These are phyloP conservation scores for Hartigia nigra DNA, from an alignment of 2,888 invertebrate genomes.

Conservation along the genomic window DNA sequence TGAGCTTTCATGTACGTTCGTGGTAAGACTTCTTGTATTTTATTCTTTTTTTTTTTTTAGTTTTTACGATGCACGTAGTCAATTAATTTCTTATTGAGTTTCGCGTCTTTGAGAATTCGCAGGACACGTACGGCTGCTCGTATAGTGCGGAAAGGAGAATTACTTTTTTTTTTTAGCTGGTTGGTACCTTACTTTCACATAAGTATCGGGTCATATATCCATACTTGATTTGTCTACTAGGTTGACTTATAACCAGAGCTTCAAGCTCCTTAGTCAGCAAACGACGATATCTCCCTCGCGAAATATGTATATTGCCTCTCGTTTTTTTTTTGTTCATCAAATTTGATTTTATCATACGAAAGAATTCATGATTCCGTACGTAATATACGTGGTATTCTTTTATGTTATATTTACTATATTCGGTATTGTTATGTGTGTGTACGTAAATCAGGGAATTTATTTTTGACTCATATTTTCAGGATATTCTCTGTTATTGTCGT, in stretches of 20 bases:
- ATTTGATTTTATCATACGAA: not conserved
- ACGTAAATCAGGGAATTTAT: not conserved
- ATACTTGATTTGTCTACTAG: not conserved
- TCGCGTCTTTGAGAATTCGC: not conserved
- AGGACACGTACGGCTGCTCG: not conserved
- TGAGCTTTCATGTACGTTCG: not conserved
- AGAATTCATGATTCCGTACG: not conserved
- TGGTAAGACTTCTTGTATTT: not conserved
- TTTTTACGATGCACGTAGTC: not conserved
- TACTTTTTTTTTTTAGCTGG: not conserved
- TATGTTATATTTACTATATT: not conserved
- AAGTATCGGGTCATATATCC: not conserved
- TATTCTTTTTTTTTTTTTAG: not conserved
- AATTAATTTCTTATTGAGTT: conserved; percentile 12
- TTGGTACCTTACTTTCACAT: not conserved
- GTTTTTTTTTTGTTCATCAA: not conserved
- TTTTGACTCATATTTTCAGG: not conserved
- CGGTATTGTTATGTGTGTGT: not conserved
- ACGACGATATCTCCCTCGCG: not conserved
- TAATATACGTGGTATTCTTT: not conserved
- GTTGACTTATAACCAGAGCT: not conserved
- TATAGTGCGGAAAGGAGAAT: not conserved
- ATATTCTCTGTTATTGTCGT: not conserved
- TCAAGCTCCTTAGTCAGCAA: not conserved
- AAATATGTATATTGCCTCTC: not conserved